Conservation (phyloP, 35 echinoderm and acorn worm genomes). For the Eucidaris tribuloides region DNA sequence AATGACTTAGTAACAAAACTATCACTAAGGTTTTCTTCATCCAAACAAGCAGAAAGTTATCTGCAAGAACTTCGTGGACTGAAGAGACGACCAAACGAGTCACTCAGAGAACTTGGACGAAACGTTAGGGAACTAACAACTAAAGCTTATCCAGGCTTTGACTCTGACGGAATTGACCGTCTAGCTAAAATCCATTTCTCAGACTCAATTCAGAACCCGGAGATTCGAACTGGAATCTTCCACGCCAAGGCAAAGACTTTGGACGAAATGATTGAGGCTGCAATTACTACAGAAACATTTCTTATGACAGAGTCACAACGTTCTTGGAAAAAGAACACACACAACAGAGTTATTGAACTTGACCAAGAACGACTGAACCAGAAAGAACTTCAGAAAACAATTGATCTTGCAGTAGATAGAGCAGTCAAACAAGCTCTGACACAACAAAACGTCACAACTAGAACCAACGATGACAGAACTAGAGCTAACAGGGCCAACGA, state of each 20-base stretch:
- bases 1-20: neutral
- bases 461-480: no score
- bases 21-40: no score
- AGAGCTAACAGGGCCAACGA: neutral
- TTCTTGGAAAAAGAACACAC: neutral
- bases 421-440: no score
- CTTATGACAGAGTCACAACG: neutral
- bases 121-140: neutral
- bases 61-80: neutral
- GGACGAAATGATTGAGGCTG: neutral
- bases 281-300: slow-evolving; percentile 1
- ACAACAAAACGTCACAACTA: no score
- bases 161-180: neutral
- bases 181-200: neutral
- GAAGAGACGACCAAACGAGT: neutral
- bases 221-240: neutral
- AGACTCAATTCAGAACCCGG: neutral
- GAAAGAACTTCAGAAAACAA: neutral
- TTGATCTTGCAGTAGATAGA: neutral
- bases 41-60: slow-evolving; percentile 4
- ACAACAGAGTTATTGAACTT: neutral
- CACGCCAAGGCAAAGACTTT: neutral
- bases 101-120: neutral
- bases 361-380: neutral
- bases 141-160: neutral